Evolutionary conservation across 1,140 invertebrate species (phyloP).

Genomic region (Babylonia areolata): DNA sequence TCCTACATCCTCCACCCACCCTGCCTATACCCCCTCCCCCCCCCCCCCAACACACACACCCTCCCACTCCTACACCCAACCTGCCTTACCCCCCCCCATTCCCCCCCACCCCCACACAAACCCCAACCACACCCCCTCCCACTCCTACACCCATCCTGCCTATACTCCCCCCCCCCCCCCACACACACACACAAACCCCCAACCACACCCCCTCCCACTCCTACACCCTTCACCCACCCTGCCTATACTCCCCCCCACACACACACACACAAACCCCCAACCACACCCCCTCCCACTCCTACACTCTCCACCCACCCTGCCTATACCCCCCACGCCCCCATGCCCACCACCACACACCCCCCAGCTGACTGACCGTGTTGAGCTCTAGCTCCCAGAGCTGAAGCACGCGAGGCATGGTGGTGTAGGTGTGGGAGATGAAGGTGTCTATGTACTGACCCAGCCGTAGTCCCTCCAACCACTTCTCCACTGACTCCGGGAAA

Average conservation of each 20-base stretch:
- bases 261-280: neutral
- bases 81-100: too few relatives aligned
- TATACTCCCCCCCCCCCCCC: too few relatives aligned
- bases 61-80: too few relatives aligned
- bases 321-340: neutral
- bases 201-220: too few relatives aligned
- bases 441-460: slow-evolving; percentile 82
- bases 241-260: neutral
- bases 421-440: slow-evolving; percentile 92
- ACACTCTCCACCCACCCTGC: too few relatives aligned
- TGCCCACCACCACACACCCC: neutral
- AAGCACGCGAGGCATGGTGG: slow-evolving; percentile 92
- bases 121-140: neutral
- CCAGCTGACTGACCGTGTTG: slow-evolving; percentile 75
- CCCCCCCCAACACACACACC: too few relatives aligned
- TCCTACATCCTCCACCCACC: too few relatives aligned
- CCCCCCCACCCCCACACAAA: too few relatives aligned
- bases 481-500: slow-evolving; percentile 79
- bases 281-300: too few relatives aligned
- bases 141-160: neutral
- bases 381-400: slow-evolving; percentile 95
- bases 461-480: slow-evolving; percentile 87
- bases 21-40: too few relatives aligned
- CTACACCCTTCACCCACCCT: too few relatives aligned
- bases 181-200: too few relatives aligned